These are phyloP conservation scores for Neopelma chrysocephalum DNA, from an alignment of 2,797 vertebrate species.

Conservation along the genomic window DNA sequence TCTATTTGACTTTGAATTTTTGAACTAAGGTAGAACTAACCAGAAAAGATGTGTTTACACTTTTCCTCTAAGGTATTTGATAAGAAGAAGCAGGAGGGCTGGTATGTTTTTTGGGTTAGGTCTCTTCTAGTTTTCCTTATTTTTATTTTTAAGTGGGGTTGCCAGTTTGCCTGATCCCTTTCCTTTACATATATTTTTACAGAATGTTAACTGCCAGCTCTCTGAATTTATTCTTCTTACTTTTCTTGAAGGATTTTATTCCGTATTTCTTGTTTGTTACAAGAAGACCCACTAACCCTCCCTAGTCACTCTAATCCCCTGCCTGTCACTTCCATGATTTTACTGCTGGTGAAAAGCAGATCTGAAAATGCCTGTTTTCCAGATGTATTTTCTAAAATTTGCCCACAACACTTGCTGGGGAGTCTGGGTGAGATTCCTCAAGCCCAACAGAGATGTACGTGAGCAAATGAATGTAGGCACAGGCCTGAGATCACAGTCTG, in stretches of 20 bases:
- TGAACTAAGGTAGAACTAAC: not conserved
- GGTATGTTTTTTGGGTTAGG: not conserved
- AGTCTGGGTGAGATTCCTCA: not conserved
- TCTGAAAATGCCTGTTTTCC: not conserved
- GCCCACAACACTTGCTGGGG: not conserved
- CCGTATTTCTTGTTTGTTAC: not conserved
- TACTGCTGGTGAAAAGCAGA: not conserved
- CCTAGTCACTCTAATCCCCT: not conserved
- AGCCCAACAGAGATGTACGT: not conserved
- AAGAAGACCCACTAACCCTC: not conserved
- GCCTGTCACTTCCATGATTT: not conserved
- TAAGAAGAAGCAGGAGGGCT: not conserved
- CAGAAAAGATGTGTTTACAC: not conserved
- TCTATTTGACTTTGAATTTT: not conserved
- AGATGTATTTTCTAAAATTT: not conserved
- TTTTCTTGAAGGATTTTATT: not conserved
- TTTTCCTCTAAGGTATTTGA: not conserved
- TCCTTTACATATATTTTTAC: not conserved
- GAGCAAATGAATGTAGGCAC: not conserved
- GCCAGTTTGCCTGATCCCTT: not conserved
- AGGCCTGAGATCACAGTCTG: not conserved
- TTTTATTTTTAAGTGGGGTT: not conserved
- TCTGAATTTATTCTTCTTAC: not conserved
- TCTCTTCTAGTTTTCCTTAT: not conserved
- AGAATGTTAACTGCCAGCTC: not conserved